Evolutionary conservation across 2,797 vertebrate species (phyloP).

Genomic region (Tinamus major): DNA sequence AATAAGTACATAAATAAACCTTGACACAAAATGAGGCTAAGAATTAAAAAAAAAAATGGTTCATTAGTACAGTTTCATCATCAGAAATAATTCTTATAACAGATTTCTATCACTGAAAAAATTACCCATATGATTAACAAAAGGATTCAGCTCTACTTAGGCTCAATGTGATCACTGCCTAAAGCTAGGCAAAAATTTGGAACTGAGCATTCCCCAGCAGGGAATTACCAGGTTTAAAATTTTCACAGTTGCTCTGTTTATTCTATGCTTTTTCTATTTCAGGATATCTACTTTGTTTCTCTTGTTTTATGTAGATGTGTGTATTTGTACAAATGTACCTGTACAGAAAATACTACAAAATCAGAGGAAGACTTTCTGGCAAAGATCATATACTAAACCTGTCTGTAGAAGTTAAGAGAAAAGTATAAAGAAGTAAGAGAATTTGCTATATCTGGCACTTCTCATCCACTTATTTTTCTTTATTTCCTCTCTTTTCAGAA

Average conservation of each 20-base stretch:
- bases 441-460: not conserved
- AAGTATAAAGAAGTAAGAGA: too few species aligned
- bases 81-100: not conserved
- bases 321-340: not conserved
- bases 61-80: too few species aligned
- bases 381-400: not conserved
- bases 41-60: too few species aligned
- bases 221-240: too few species aligned
- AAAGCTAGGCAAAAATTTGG: too few species aligned
- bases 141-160: not conserved
- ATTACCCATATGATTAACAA: not conserved
- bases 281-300: not conserved
- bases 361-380: not conserved
- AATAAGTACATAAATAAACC: too few species aligned
- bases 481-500: conserved; percentile 1
- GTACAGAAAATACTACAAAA: not conserved
- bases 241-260: not conserved
- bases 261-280: not conserved
- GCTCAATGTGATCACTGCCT: not conserved
- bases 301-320: not conserved
- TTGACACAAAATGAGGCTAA: too few species aligned
- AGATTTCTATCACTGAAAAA: not conserved
- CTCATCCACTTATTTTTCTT: not conserved
- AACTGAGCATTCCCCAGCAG: too few species aligned
- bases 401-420: not conserved